These are phyloP conservation scores for Lasioglossum vierecki DNA, from an alignment of 2,888 invertebrate species.

Conservation along the genomic window DNA sequence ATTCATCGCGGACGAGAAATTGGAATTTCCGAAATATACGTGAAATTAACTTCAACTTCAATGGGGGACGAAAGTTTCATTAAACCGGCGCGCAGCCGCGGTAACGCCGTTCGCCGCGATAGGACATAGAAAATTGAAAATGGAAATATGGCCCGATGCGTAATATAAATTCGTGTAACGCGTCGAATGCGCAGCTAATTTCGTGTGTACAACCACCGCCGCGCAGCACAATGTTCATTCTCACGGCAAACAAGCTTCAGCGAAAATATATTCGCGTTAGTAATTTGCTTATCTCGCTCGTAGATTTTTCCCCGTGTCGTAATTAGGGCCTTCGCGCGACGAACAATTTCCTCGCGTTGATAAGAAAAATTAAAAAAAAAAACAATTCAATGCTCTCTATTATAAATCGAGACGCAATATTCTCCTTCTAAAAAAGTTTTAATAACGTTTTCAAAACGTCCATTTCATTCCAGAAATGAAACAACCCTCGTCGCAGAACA, in stretches of 20 bases:
- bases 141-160: neutral
- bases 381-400: neutral
- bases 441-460: neutral
- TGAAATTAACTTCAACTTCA: neutral
- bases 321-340: neutral
- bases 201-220: neutral
- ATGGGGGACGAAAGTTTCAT: neutral
- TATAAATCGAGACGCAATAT: neutral
- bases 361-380: neutral
- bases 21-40: constrained; percentile 31
- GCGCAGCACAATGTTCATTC: neutral
- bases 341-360: neutral
- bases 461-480: too few relatives aligned
- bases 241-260: neutral
- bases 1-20: constrained; percentile 20
- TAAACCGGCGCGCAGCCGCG: neutral
- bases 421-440: too few relatives aligned
- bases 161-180: constrained; percentile 2
- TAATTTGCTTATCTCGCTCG: constrained; percentile 2
- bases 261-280: neutral
- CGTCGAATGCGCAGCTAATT: neutral
- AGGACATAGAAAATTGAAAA: constrained; percentile 28
- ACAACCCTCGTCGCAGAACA: neutral
- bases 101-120: neutral
- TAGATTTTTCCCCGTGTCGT: neutral